Conservation (phyloP, 2,888 invertebrate genomes). For the Campoplex capitator region DNA sequence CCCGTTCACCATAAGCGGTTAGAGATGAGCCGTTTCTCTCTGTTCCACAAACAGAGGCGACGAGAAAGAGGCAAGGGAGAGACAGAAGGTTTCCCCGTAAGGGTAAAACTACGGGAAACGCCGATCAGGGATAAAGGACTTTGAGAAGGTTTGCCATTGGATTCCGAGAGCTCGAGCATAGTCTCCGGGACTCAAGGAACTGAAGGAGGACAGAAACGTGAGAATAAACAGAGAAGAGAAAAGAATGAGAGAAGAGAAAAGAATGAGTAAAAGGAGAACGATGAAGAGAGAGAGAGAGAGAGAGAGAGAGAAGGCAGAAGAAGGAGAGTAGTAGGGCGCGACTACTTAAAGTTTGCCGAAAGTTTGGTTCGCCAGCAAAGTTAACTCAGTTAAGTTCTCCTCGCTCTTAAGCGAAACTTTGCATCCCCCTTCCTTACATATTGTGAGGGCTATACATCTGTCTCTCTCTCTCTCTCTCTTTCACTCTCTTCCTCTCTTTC, state of each 20-base stretch:
- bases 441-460: background rate
- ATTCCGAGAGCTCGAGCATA: constrained; percentile 38
- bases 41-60: constrained; percentile 23
- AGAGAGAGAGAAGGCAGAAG: constrained; percentile 40
- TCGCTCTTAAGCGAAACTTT: constrained; percentile 82
- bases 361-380: constrained; percentile 84
- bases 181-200: constrained; percentile 30
- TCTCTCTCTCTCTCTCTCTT: constrained; percentile 7
- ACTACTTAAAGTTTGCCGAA: constrained; percentile 84
- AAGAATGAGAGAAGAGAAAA: constrained; percentile 7
- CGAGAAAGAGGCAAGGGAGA: background rate
- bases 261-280: constrained; percentile 4
- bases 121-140: constrained; percentile 64
- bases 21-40: constrained; percentile 42
- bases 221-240: constrained; percentile 11
- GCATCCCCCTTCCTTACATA: constrained; percentile 73
- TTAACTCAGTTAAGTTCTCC: constrained; percentile 84
- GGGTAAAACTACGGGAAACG: constrained; percentile 27
- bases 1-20: constrained; percentile 20
- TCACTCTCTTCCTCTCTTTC: constrained; percentile 33
- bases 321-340: constrained; percentile 75
- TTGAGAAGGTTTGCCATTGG: constrained; percentile 52
- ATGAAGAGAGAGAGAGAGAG: background rate
- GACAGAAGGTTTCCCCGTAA: constrained; percentile 3
- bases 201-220: constrained; percentile 23